These are phyloP conservation scores for Calosoma granatense DNA, from an alignment of 1,140 invertebrate species.

Conservation along the genomic window DNA sequence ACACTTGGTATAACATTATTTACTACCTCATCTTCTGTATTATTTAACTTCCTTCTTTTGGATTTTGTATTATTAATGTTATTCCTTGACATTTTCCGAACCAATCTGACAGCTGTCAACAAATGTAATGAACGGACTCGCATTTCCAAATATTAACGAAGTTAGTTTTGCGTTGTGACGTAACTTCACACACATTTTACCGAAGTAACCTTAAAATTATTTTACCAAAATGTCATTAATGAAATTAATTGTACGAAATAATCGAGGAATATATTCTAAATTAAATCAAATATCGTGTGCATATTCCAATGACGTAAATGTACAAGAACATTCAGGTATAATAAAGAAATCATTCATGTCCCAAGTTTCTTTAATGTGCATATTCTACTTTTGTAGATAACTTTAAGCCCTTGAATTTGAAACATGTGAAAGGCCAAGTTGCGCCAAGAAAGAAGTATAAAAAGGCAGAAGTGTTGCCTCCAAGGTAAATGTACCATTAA, in stretches of 20 bases:
- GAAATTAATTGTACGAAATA: background rate
- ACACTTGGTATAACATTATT: too few species aligned
- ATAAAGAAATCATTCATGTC: too few species aligned
- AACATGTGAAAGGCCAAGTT: constrained; percentile 18
- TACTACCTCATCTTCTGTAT: background rate
- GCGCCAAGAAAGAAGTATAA: constrained; percentile 11
- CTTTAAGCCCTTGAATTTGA: constrained; percentile 22
- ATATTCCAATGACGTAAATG: background rate
- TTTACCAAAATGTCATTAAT: background rate
- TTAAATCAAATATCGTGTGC: background rate
- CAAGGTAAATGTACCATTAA: constrained; percentile 17
- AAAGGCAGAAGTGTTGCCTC: constrained; percentile 20
- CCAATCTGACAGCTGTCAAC: background rate
- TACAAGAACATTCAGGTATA: background rate
- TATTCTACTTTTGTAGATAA: background rate
- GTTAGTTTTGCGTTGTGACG: too few species aligned
- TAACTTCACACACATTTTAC: background rate
- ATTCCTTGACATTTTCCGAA: too few species aligned
- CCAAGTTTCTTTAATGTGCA: background rate
- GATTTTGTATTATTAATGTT: too few species aligned
- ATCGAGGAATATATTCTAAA: background rate
- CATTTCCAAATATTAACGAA: too few species aligned
- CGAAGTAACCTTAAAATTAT: background rate
- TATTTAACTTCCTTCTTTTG: background rate
- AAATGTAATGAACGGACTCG: background rate